Percentiles rank a stretch among this genome's conserved stretches.
Conservation (phyloP, 1,140 invertebrate species). For the Choristoneura fumiferana region DNA sequence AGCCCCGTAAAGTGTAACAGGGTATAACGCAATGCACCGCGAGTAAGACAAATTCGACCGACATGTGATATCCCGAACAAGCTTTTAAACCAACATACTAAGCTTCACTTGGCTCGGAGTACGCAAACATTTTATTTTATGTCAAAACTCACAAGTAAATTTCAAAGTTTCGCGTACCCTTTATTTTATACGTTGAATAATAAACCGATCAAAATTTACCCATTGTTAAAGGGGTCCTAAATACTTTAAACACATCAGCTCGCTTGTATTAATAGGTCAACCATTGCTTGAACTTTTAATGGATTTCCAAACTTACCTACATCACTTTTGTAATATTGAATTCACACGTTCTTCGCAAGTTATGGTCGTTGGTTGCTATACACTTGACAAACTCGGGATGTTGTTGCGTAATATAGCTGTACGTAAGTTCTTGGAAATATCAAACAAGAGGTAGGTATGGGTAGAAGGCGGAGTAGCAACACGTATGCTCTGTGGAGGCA, state of each 20-base stretch:
- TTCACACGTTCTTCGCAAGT: background rate
- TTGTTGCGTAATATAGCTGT: background rate
- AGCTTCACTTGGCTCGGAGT: slow-evolving; percentile 8
- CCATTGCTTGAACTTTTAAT: slow-evolving; percentile 12
- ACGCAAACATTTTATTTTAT: slow-evolving; percentile 20
- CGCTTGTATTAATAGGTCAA: slow-evolving; percentile 16
- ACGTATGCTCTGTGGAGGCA: slow-evolving; percentile 65
- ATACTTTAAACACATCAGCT: slow-evolving; percentile 14
- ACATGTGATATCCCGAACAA: slow-evolving; percentile 31
- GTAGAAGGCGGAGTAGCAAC: slow-evolving; percentile 49
- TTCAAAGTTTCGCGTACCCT: slow-evolving; percentile 7
- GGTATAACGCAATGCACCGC: slow-evolving; percentile 41
- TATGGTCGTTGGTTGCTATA: background rate
- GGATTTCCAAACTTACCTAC: slow-evolving; percentile 5
- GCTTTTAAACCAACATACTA: slow-evolving; percentile 24
- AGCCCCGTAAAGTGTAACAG: slow-evolving; percentile 41
- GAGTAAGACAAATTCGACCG: slow-evolving; percentile 42
- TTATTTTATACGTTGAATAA: slow-evolving; percentile 15
- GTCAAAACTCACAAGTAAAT: slow-evolving; percentile 14
- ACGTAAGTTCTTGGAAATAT: background rate
- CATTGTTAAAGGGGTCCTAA: slow-evolving; percentile 16
- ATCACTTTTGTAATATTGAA: slow-evolving; percentile 9
- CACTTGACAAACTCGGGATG: background rate
- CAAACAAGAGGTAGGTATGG: background rate
- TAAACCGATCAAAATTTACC: slow-evolving; percentile 17